Evolutionary conservation across 2,888 invertebrate genomes (phyloP).

Genomic region (Troides aeacus): DNA sequence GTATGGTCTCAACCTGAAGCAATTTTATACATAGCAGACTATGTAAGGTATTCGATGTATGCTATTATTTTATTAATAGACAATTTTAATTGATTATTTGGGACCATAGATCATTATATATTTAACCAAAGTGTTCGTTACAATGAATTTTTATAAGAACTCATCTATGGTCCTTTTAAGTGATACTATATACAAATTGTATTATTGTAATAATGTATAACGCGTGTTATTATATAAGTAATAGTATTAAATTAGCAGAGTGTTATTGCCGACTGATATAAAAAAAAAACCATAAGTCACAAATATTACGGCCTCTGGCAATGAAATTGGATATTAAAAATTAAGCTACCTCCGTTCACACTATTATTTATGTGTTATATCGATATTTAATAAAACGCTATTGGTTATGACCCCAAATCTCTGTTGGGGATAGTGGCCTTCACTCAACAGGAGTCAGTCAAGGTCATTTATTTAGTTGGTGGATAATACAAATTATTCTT

Average conservation of each 20-base stretch:
- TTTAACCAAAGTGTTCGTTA: conserved; percentile 22
- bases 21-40: neutral
- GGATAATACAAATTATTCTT: too few relatives aligned
- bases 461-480: too few relatives aligned
- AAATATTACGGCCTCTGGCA: neutral
- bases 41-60: conserved; percentile 10
- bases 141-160: conserved; percentile 4
- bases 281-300: neutral
- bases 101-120: conserved; percentile 16
- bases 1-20: conserved; percentile 3
- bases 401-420: too few relatives aligned
- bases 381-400: too few relatives aligned
- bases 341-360: too few relatives aligned
- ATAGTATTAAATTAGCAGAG: conserved; percentile 12
- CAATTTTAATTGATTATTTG: conserved; percentile 6
- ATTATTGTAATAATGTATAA: conserved; percentile 20
- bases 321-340: neutral
- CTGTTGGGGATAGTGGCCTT: too few relatives aligned
- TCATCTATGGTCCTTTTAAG: conserved; percentile 21
- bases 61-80: conserved; percentile 21
- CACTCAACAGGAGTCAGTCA: too few relatives aligned
- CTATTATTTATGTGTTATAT: too few relatives aligned
- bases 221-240: conserved; percentile 12
- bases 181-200: conserved; percentile 26
- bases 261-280: conserved; percentile 5